Conservation (phyloP, 2,113 vertebrate species). For the Tinamus guttatus region DNA sequence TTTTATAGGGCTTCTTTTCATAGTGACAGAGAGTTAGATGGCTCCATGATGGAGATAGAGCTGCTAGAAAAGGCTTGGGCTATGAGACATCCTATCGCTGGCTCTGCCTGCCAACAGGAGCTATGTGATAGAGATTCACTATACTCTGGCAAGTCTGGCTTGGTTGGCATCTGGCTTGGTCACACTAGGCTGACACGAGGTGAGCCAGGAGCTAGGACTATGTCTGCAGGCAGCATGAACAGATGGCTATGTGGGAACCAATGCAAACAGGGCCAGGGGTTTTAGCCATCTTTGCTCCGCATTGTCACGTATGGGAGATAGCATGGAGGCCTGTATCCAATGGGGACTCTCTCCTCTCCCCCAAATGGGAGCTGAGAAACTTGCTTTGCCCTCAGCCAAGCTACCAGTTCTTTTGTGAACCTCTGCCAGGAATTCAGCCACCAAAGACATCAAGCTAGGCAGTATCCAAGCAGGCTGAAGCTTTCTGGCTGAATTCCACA, state of each 20-base stretch:
- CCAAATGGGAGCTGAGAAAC: background rate
- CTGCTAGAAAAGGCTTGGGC: background rate
- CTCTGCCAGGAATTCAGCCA: background rate
- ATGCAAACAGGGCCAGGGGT: background rate
- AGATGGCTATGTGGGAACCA: background rate
- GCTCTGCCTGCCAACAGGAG: background rate
- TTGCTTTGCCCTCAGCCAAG: background rate
- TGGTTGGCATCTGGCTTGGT: background rate
- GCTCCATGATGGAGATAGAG: background rate
- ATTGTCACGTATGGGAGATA: background rate
- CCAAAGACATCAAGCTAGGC: background rate
- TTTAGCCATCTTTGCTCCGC: background rate
- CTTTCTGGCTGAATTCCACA: background rate
- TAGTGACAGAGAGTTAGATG: background rate
- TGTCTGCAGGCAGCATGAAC: background rate
- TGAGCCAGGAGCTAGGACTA: accelerated
- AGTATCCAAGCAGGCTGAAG: background rate
- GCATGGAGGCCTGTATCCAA: background rate
- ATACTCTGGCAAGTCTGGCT: background rate
- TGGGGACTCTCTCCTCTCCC: background rate
- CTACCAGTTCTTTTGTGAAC: background rate
- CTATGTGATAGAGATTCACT: background rate
- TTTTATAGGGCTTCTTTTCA: background rate
- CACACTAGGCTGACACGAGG: background rate
- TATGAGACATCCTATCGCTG: background rate